phyloP scores from a whole-genome alignment of 2,113 vertebrate genomes.

The Notiomystis cincta region DNA sequence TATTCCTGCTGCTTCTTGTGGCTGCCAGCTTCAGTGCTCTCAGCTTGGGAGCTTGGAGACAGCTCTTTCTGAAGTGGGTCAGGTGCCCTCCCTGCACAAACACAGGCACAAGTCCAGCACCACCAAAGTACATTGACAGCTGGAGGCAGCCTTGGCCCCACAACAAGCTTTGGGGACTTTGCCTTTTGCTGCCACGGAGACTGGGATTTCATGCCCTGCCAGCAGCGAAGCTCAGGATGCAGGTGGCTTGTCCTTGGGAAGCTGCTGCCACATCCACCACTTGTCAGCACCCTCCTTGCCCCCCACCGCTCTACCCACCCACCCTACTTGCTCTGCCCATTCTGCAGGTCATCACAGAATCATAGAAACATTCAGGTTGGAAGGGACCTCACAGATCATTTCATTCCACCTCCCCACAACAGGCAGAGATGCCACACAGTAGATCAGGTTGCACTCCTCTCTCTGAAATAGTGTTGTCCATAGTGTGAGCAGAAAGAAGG shows the following conservation, averaged over 20 bases:
- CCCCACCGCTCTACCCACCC: not conserved
- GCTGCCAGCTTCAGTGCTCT: not conserved
- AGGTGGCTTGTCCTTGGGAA: not conserved
- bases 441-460: not conserved
- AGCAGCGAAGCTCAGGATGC: not conserved
- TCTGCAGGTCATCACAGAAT: not conserved
- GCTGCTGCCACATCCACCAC: not conserved
- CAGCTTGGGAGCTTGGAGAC: rapidly evolving
- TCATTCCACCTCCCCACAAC: not conserved
- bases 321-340: not conserved
- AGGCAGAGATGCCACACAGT: not conserved
- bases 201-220: not conserved
- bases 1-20: not conserved
- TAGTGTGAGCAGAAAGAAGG: not conserved
- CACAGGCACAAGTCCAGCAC: not conserved
- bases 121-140: not conserved
- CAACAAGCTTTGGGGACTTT: not conserved
- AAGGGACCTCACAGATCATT: not conserved
- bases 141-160: not conserved
- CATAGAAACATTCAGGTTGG: not conserved
- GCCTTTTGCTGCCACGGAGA: not conserved
- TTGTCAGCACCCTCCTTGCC: not conserved
- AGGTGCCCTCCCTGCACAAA: not conserved
- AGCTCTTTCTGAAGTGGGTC: not conserved
- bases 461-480: not conserved